Evolutionary conservation across 2,888 invertebrate species (phyloP), one percentile per base, ranked within the genome.

Genomic region (Polyommatus icarus): DNA sequence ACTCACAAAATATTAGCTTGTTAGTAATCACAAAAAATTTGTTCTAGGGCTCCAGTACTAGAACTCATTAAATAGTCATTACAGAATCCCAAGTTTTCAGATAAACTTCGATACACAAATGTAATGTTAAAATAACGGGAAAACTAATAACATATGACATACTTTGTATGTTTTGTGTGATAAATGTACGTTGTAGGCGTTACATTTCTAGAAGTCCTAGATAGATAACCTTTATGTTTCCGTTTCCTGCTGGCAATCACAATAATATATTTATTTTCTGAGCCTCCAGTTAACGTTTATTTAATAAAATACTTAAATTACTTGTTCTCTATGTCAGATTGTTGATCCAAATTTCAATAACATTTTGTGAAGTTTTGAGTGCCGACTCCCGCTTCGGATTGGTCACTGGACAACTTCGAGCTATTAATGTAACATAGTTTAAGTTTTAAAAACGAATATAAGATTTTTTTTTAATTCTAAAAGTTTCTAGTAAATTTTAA

Each of bases 141-240:
- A 73, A 73, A 29, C 24, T 54, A 50, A 24, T 50, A 29, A 75
- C 29, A 50, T 18, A 29, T 54, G 75, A 75, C 75, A 75, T 75
- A 75, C 75, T 50, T 75, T 75, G 75, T 75, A 54, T 50, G 75
- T 75, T 75, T 29, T 50, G 40, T 57, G 40, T 59, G 73, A 77
- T 77, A 77, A 73, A 77, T 73, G 20, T 71, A 59, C 72, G 36
- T 50, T 54, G 73, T 77, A 72, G 46, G 59, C 73, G 77, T 73
- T 73, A 73, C 73, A 77, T 77, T 72, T 54, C 59, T 73, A 50
- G 36, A 72, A 77, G 77, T 59, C 77, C 77, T 73, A 77, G 73
- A 77, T 77, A 77, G 77, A 77, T 77, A 77, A 77, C 77, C 77
- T 77, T 77, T 72, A 77, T 72, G 72, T 77, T 73, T 77, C 77